Percentiles rank a stretch among this genome's conserved stretches.
Conservation (phyloP, 2,113 vertebrate genomes). For the Elephas maximus region DNA sequence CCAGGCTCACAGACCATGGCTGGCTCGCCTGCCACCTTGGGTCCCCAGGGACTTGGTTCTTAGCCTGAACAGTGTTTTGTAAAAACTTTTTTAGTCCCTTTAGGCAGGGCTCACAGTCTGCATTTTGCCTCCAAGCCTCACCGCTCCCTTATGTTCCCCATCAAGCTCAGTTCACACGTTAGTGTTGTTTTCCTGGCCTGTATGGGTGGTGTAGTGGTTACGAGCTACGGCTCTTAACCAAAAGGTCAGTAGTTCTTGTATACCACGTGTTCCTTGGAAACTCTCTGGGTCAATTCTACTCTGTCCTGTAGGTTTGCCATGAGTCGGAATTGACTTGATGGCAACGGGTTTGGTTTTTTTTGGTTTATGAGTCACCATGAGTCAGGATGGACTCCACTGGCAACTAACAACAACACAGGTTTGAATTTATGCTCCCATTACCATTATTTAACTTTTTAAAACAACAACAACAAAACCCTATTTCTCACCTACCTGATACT, state of each 20-base stretch:
- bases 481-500: too few relatives aligned
- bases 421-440: too few relatives aligned
- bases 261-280: too few relatives aligned
- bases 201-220: too few relatives aligned
- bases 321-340: too few relatives aligned
- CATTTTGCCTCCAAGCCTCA: not conserved
- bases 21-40: not conserved
- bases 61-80: not conserved
- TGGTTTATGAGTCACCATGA: too few relatives aligned
- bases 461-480: not conserved
- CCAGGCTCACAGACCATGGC: not conserved
- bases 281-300: too few relatives aligned
- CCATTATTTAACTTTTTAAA: not conserved
- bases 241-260: too few relatives aligned
- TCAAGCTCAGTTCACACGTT: not conserved
- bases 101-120: not conserved
- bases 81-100: rapidly evolving
- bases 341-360: too few relatives aligned
- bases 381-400: not conserved
- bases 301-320: too few relatives aligned
- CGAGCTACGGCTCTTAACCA: too few relatives aligned
- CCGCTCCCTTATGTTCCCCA: not conserved
- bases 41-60: not conserved
- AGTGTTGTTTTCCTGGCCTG: not conserved
- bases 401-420: not conserved